These are phyloP conservation scores for Arvicola amphibius DNA, from an alignment of 2,797 vertebrate species.

Conservation along the genomic window DNA sequence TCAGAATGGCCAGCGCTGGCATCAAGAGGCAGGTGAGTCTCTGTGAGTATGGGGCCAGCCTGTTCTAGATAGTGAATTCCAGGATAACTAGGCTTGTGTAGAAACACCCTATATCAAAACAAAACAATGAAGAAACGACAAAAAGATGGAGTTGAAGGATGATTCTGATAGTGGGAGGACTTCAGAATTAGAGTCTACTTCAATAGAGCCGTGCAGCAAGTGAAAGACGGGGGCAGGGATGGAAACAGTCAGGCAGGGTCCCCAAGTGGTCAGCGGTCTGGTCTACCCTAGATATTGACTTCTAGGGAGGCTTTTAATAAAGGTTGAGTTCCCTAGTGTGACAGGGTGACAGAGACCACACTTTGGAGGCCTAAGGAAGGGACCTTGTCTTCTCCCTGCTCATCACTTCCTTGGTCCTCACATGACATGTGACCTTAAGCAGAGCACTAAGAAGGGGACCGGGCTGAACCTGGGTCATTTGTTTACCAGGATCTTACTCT, in stretches of 20 bases:
- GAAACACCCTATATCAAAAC: not conserved
- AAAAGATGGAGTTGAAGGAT: not conserved
- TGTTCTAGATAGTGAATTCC: not conserved
- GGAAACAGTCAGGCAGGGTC: too few relatives aligned
- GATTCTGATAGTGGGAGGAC: not conserved
- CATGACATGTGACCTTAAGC: not conserved
- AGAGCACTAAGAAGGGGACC: too few relatives aligned
- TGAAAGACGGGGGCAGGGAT: not conserved
- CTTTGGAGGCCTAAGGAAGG: too few relatives aligned
- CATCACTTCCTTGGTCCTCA: too few relatives aligned
- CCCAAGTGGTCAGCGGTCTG: too few relatives aligned
- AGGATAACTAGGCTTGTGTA: not conserved
- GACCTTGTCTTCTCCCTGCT: too few relatives aligned
- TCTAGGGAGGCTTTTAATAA: not conserved
- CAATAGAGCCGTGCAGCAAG: rapidly evolving
- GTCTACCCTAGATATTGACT: not conserved
- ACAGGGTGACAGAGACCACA: too few relatives aligned
- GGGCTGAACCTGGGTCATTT: not conserved
- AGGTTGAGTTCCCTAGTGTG: not conserved
- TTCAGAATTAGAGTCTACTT: not conserved
- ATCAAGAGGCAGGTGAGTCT: too few relatives aligned
- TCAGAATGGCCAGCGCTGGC: not conserved
- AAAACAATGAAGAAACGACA: not conserved
- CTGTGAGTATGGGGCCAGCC: not conserved
- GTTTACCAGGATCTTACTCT: not conserved